phyloP scores from a whole-genome alignment of 2,797 vertebrate species.

The Crenuchus spilurus region DNA sequence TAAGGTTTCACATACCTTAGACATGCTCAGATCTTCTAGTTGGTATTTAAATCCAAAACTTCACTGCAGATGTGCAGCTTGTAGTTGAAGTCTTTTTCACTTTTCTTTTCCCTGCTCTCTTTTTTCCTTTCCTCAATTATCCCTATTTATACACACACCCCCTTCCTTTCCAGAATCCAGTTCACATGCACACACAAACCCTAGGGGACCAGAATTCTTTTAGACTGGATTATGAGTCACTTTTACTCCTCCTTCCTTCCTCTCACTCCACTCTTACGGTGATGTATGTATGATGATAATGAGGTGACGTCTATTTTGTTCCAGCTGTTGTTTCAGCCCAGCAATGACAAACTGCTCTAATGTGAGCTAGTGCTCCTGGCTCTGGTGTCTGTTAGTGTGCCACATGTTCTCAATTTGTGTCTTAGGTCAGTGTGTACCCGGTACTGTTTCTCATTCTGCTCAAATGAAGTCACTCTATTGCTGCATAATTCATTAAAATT shows the following conservation, averaged over 20 bases:
- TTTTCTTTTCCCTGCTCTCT: constrained; percentile 16
- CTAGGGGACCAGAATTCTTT: constrained; percentile 63
- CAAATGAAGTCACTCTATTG: constrained; percentile 12
- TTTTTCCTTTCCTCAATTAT: constrained; percentile 1
- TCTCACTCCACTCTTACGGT: constrained; percentile 16
- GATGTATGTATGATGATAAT: constrained; percentile 55
- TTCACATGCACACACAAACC: constrained; percentile 42
- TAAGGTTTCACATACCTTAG: constrained; percentile 67
- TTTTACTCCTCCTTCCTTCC: constrained; percentile 66
- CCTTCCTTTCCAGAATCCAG: constrained; percentile 22
- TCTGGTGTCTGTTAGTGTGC: constrained; percentile 3
- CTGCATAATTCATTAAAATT: too few species aligned
- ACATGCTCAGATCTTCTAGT: constrained; percentile 65
- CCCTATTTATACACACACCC: constrained; percentile 31
- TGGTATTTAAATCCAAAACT: constrained; percentile 32
- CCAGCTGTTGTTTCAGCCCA: constrained; percentile 11
- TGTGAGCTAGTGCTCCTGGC: constrained; percentile 2
- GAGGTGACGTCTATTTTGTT: constrained; percentile 39
- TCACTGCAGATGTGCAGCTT: constrained; percentile 6
- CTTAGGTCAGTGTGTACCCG: not conserved
- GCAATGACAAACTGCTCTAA: constrained; percentile 24
- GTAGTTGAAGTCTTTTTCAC: constrained; percentile 19
- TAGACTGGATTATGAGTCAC: constrained; percentile 63
- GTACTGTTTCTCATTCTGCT: constrained; percentile 28
- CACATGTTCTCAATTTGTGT: constrained; percentile 28